A percentile compares a stretch with the other conserved stretches of the same genome.
These are phyloP conservation scores for Trichacis sp. DNA, from an alignment of 2,888 invertebrate genomes.

Conservation along the genomic window DNA sequence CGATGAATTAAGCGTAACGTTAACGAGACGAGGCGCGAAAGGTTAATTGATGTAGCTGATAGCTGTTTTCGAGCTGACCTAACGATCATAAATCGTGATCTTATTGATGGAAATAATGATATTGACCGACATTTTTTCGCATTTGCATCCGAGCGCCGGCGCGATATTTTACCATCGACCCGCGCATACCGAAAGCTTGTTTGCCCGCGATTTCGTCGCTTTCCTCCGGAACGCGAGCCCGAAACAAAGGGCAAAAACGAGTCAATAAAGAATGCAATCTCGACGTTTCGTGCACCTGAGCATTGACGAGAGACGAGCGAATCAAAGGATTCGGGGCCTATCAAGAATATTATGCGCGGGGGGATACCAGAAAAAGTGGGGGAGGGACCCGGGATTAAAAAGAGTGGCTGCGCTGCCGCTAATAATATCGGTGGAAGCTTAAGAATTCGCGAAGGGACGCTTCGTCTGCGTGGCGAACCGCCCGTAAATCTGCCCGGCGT, in stretches of 20 bases:
- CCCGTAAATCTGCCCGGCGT: slow-evolving; percentile 64
- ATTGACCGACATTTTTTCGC: slow-evolving; percentile 30
- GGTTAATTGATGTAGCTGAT: slow-evolving; percentile 43
- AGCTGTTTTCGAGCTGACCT: slow-evolving; percentile 42
- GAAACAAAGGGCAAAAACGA: slow-evolving; percentile 16
- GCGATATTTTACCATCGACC: too few species aligned
- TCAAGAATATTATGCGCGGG: slow-evolving; percentile 54
- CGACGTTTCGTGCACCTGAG: slow-evolving; percentile 35
- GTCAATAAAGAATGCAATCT: slow-evolving; percentile 32
- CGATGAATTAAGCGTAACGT: slow-evolving; percentile 39
- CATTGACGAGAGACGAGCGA: slow-evolving; percentile 38
- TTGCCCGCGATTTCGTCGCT: background rate
- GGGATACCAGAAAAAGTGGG: slow-evolving; percentile 46
- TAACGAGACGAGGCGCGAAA: slow-evolving; percentile 41
- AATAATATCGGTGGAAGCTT: slow-evolving; percentile 66
- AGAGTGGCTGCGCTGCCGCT: slow-evolving; percentile 61
- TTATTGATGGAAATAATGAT: slow-evolving; percentile 39
- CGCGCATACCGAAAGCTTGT: too few species aligned
- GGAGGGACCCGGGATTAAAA: slow-evolving; percentile 58
- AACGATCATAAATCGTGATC: slow-evolving; percentile 42
- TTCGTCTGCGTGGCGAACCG: slow-evolving; percentile 63
- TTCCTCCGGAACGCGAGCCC: background rate
- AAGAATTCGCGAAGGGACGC: slow-evolving; percentile 63
- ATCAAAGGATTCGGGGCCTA: slow-evolving; percentile 52
- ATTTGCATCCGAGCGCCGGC: too few species aligned